Conservation (phyloP, 2,113 vertebrate species). For the Carassius auratus region DNA sequence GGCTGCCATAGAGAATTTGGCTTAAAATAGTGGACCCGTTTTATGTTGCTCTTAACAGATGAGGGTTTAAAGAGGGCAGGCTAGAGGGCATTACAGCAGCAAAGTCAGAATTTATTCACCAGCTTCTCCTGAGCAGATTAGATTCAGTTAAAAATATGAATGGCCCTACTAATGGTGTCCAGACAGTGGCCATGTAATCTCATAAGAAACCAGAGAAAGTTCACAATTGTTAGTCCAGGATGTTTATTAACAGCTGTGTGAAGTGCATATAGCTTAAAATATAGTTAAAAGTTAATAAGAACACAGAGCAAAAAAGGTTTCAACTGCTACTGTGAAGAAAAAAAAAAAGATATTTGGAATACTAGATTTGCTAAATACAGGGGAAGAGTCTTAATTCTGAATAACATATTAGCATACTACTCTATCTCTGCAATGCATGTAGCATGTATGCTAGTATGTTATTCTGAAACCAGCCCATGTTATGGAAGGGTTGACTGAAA, state of each 20-base stretch:
- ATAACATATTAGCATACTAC: not conserved
- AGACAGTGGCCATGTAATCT: slow-evolving; percentile 1
- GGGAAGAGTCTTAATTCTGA: no score
- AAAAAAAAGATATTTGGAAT: not conserved
- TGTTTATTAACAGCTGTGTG: not conserved
- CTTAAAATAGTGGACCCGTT: slow-evolving; percentile 48
- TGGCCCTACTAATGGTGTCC: not conserved
- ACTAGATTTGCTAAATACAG: not conserved
- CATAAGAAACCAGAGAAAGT: not conserved
- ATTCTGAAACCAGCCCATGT: not conserved
- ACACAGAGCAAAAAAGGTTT: not conserved
- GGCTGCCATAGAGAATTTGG: slow-evolving; percentile 44
- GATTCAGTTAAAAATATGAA: slow-evolving; percentile 49
- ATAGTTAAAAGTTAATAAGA: not conserved
- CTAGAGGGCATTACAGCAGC: not conserved
- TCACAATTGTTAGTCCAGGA: not conserved
- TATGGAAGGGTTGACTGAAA: not conserved
- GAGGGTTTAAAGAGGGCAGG: slow-evolving; percentile 28
- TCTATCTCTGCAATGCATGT: not conserved
- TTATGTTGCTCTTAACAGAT: slow-evolving; percentile 37
- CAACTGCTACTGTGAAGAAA: no score
- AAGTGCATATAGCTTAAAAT: not conserved
- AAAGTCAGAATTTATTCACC: slow-evolving; percentile 9
- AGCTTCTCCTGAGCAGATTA: slow-evolving; percentile 36
- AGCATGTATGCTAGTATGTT: not conserved